Conservation (phyloP, 2,113 vertebrate species). For the Merops nubicus region DNA sequence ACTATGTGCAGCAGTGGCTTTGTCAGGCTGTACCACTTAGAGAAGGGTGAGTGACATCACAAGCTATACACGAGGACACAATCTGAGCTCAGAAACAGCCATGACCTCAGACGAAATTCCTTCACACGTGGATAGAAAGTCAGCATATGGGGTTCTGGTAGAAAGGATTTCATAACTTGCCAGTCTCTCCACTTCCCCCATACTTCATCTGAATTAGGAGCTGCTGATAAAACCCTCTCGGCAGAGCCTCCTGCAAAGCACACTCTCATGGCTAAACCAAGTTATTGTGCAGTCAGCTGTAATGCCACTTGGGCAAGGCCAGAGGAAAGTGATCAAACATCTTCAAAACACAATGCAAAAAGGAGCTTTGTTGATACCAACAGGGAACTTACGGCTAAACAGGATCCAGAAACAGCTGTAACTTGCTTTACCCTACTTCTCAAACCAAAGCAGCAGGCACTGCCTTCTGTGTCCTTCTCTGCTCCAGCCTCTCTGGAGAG, state of each 20-base stretch:
- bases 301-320: neutral
- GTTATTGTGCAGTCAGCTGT: neutral
- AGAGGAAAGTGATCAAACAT: neutral
- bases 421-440: neutral
- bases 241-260: neutral
- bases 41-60: neutral
- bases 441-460: neutral
- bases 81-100: neutral
- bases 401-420: neutral
- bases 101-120: neutral
- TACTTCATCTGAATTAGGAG: neutral
- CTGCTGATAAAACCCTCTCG: neutral
- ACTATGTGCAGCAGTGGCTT: neutral
- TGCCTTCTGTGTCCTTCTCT: neutral
- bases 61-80: neutral
- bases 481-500: neutral
- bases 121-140: neutral
- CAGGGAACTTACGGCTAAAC: neutral
- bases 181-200: neutral
- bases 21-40: neutral
- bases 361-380: neutral
- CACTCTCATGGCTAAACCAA: neutral
- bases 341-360: neutral
- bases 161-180: neutral
- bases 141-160: neutral